phyloP scores from a whole-genome alignment of 2,888 invertebrate species.

The Cosmia pyralina region DNA sequence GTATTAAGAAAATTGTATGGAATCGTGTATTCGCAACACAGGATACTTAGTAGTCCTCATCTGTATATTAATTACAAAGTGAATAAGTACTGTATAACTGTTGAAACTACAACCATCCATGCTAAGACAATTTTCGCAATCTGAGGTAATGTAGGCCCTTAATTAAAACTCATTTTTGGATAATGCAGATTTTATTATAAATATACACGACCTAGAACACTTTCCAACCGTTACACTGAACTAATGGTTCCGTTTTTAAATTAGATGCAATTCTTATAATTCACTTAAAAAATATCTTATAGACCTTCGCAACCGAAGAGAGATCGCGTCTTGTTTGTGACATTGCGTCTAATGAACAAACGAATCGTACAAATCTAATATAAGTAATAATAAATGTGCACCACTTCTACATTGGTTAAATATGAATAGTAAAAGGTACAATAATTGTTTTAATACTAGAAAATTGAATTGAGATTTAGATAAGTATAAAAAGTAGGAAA shows the following conservation, averaged over 20 bases:
- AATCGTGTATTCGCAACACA: too few species aligned
- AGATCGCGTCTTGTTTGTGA: slow-evolving; percentile 37
- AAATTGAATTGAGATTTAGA: slow-evolving; percentile 61
- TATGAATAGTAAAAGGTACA: slow-evolving; percentile 65
- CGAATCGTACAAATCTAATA: slow-evolving; percentile 58
- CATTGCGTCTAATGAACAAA: slow-evolving; percentile 61
- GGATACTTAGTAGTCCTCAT: too few species aligned
- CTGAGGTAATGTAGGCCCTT: too few species aligned
- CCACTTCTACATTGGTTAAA: slow-evolving; percentile 74
- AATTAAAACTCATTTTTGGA: slow-evolving; percentile 69
- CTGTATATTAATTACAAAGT: too few species aligned
- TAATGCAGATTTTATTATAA: slow-evolving; percentile 83
- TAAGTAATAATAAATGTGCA: slow-evolving; percentile 70
- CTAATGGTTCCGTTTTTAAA: slow-evolving; percentile 58
- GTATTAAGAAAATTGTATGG: too few species aligned
- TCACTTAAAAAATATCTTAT: slow-evolving; percentile 21
- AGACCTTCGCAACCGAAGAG: slow-evolving; percentile 40
- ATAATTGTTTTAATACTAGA: slow-evolving; percentile 59
- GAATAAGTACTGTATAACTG: too few species aligned
- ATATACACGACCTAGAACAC: slow-evolving; percentile 79
- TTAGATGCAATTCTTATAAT: slow-evolving; percentile 57
- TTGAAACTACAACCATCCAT: too few species aligned
- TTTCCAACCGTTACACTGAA: slow-evolving; percentile 71
- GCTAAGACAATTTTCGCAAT: too few species aligned
- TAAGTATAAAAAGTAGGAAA: slow-evolving; percentile 70